Conservation (phyloP, 2,888 invertebrate species). For the Zygothrica quintamaculata region DNA sequence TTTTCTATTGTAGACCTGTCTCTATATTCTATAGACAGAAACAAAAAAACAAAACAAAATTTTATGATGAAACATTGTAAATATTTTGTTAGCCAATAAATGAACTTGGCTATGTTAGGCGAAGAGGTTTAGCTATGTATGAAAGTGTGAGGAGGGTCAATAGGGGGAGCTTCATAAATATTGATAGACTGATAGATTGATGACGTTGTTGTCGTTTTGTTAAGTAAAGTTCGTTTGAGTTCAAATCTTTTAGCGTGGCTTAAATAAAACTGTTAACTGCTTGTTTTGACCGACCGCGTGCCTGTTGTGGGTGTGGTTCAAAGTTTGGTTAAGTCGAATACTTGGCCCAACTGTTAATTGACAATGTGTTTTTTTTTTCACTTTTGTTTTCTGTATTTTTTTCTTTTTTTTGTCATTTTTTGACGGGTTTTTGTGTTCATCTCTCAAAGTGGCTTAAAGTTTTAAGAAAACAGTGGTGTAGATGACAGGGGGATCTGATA, state of each 20-base stretch:
- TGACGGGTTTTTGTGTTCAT: neutral
- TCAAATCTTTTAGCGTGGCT: conserved; percentile 37
- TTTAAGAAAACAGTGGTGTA: too few species aligned
- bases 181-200: conserved; percentile 20
- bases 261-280: conserved; percentile 26
- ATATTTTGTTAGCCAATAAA: too few species aligned
- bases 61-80: too few species aligned
- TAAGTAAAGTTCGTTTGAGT: conserved; percentile 35
- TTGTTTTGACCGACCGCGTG: conserved; percentile 1
- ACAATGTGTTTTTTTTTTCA: conserved; percentile 11
- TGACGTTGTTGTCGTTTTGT: conserved; percentile 32
- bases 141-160: too few species aligned
- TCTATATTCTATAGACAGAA: too few species aligned
- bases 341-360: conserved; percentile 31
- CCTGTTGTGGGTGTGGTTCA: conserved; percentile 39
- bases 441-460: conserved; percentile 5
- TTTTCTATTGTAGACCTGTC: too few species aligned
- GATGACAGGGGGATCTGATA: too few species aligned
- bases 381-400: conserved; percentile 12
- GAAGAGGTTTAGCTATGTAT: neutral
- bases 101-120: too few species aligned
- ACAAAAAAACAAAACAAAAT: too few species aligned
- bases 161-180: conserved; percentile 16
- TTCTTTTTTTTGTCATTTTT: too few species aligned
- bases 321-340: conserved; percentile 8